phyloP scores from a whole-genome alignment of 2,113 vertebrate species.

The Ameiurus melas region DNA sequence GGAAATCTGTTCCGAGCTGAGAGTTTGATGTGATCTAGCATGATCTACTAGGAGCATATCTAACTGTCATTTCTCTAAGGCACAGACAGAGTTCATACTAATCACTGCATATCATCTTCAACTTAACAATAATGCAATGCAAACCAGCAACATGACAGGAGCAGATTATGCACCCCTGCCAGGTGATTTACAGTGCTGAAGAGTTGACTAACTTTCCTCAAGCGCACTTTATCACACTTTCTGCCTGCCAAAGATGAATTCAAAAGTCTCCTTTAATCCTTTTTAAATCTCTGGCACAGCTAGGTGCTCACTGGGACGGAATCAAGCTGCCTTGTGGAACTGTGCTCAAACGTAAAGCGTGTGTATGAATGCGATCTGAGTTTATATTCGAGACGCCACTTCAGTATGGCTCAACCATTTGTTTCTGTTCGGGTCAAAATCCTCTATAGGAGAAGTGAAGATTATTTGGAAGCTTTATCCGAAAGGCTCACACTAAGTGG shows the following conservation, averaged over 20 bases:
- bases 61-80: neutral
- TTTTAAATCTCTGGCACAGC: constrained; percentile 50
- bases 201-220: constrained; percentile 48
- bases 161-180: neutral
- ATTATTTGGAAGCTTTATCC: constrained; percentile 16
- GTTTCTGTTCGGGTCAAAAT: constrained; percentile 14
- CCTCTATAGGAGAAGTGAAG: constrained; percentile 2
- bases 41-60: neutral
- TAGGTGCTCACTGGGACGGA: constrained; percentile 42
- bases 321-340: constrained; percentile 41
- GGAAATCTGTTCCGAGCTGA: neutral
- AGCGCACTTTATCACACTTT: constrained; percentile 42
- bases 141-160: constrained; percentile 29
- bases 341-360: constrained; percentile 17
- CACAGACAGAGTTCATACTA: neutral
- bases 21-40: too few species aligned
- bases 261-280: constrained; percentile 51
- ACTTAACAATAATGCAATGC: constrained; percentile 30
- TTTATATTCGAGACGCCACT: neutral
- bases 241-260: constrained; percentile 41
- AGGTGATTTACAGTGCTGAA: constrained; percentile 35
- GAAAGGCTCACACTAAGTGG: constrained; percentile 16
- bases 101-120: constrained; percentile 1
- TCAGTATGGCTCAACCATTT: neutral
- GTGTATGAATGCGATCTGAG: constrained; percentile 31